phyloP scores from a whole-genome alignment of 2,888 invertebrate species.

The Balanococcus diminutus region DNA sequence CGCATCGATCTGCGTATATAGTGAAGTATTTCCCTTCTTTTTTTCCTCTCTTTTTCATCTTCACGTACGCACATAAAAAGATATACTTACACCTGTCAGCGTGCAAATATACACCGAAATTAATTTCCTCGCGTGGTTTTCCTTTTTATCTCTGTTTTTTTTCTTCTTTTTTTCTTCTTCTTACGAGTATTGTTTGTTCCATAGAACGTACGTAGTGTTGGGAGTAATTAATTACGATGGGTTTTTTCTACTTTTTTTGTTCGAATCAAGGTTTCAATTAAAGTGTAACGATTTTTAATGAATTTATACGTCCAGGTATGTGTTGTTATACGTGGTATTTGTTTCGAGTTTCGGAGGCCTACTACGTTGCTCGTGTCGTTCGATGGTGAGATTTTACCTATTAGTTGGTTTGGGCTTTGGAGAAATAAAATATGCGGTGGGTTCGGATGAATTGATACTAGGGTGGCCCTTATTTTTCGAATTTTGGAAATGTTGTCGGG shows the following conservation, averaged over 20 bases:
- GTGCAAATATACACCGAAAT: background rate
- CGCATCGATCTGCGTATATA: background rate
- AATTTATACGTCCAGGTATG: background rate
- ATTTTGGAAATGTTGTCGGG: too few species aligned
- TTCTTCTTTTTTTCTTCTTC: background rate
- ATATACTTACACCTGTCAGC: background rate
- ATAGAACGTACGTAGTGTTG: too few species aligned
- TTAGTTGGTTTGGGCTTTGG: too few species aligned
- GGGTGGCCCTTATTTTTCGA: too few species aligned
- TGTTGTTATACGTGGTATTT: too few species aligned
- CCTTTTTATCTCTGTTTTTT: background rate
- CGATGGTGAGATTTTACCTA: too few species aligned
- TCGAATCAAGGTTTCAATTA: constrained; percentile 19
- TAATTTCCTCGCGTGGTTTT: background rate
- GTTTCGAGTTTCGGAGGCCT: too few species aligned
- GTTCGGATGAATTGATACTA: too few species aligned
- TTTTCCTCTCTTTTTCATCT: background rate
- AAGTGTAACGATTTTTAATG: constrained; percentile 23
- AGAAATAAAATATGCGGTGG: too few species aligned
- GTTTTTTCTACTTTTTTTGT: background rate
- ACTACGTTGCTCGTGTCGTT: too few species aligned
- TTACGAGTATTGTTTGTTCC: too few species aligned
- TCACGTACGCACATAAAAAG: background rate
- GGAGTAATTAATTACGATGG: background rate
- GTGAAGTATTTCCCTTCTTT: background rate